Conservation (phyloP, 2,113 vertebrate genomes). For the Myotis davidii region DNA sequence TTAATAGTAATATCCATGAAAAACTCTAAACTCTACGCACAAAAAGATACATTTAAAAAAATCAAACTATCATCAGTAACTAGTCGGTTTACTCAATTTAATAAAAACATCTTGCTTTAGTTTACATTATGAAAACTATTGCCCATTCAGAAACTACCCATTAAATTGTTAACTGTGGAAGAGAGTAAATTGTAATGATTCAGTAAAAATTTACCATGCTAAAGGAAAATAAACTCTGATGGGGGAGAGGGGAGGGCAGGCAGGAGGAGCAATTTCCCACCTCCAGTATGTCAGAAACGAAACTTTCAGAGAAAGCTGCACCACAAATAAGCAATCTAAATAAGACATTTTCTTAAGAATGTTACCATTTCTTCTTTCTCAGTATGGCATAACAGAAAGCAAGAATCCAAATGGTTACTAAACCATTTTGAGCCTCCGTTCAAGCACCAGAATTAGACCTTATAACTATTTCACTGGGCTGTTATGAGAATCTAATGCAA, state of each 20-base stretch:
- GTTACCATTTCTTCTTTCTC: not conserved
- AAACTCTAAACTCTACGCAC: not conserved
- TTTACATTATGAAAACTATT: slow-evolving; percentile 10
- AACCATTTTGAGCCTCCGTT: not conserved
- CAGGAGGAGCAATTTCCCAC: not conserved
- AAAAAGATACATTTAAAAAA: slow-evolving; percentile 34
- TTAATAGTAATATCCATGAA: not conserved
- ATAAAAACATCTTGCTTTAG: slow-evolving; percentile 28
- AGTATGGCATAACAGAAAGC: not conserved
- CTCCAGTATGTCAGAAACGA: not conserved
- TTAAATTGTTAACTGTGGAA: not conserved
- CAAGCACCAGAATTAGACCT: not conserved
- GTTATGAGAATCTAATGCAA: not conserved
- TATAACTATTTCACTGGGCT: not conserved
- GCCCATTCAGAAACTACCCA: not conserved
- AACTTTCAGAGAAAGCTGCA: not conserved
- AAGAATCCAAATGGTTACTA: not conserved
- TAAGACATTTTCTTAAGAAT: not conserved
- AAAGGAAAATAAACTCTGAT: slow-evolving; percentile 32
- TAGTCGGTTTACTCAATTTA: slow-evolving; percentile 11
- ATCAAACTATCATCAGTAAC: not conserved
- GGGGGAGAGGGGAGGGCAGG: not conserved
- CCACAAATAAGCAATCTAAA: not conserved
- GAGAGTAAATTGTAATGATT: not conserved
- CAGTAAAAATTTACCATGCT: not conserved